Base-by-base conservation (phyloP, 2,888 invertebrate species). In the Athrips mouffetella region DNA sequence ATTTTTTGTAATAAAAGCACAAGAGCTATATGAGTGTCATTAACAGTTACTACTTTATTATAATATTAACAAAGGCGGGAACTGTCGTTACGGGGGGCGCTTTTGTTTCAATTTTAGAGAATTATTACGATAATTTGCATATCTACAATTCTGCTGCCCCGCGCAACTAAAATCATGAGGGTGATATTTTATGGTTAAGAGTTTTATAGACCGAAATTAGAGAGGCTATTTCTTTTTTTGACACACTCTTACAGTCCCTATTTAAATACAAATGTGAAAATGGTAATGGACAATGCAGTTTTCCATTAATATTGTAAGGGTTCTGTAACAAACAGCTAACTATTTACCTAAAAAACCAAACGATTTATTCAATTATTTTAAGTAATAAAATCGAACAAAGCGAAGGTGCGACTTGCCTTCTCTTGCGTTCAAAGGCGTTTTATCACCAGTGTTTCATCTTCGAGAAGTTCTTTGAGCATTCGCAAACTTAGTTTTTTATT, bases 81-180 rank as follows among this genome's bases (percentile, higher is more conserved):
- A 76, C 63, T 65, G 62, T 69, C 62, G 72, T 65, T 67, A 71
- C n/a, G n/a, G 78, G 75, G 84, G 70, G 59, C 59, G 69, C 80
- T 67, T 71, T 87, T 87, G 86, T 86, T 86, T 87, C 83, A 82
- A 76, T 73, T 70, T 76, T 68, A 72, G 60, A 62, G 62, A 74
- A 70, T 79, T 80, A 80, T 78, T 78, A 69, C 75, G 60, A 65
- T 67, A 71, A 80, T 83, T 81, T 80, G 76, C 82, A 81, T 83
- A 70, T 62, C 52, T 52, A 35, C 51, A 51, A 40, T 49, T 49
- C 31, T 30, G 47, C 59, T 60, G 59, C 55, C 59, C 61, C 29
- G n/a, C 44, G 63, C 57, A 58, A 60, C 61, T 62, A 53, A 58
- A 65, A 61, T 67, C 58, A 59, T 60, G 60, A 59, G 71, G 65